phyloP scores from a whole-genome alignment of 2,888 invertebrate species.

The Hirtodrosophila histrioides region DNA sequence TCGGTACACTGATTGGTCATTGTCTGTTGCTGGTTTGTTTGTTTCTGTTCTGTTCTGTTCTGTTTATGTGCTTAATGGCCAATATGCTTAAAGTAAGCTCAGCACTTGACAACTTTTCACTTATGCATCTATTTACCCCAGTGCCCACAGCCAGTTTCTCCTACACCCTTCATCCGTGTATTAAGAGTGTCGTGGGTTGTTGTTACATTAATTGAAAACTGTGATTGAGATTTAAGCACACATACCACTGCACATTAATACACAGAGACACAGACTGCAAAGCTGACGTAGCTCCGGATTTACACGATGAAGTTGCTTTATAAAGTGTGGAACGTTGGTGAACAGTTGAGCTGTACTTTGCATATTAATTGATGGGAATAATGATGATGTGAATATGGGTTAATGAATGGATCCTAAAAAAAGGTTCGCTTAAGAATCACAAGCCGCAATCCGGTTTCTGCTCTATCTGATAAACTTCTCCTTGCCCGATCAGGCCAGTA shows the following conservation, averaged over 20 bases:
- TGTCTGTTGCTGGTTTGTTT: slow-evolving; percentile 18
- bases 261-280: slow-evolving; percentile 21
- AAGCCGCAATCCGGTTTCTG: too few relatives aligned
- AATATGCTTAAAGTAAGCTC: slow-evolving; percentile 24
- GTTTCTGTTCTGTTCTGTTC: slow-evolving; percentile 4
- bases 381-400: too few relatives aligned
- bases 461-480: too few relatives aligned
- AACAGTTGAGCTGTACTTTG: too few relatives aligned
- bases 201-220: slow-evolving; percentile 74
- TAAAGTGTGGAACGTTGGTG: too few relatives aligned
- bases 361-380: too few relatives aligned
- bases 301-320: too few relatives aligned
- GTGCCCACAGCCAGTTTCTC: not conserved
- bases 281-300: slow-evolving; percentile 6
- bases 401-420: too few relatives aligned
- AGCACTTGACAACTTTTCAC: slow-evolving; percentile 29
- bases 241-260: slow-evolving; percentile 10
- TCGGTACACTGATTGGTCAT: slow-evolving; percentile 31
- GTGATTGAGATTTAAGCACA: slow-evolving; percentile 50
- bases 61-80: slow-evolving; percentile 28
- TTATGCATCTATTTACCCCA: not conserved
- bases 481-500: too few relatives aligned
- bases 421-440: too few relatives aligned
- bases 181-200: slow-evolving; percentile 35
- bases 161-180: slow-evolving; percentile 6